phyloP scores from a whole-genome alignment of 2,113 vertebrate genomes.

The Perognathus longimembris region DNA sequence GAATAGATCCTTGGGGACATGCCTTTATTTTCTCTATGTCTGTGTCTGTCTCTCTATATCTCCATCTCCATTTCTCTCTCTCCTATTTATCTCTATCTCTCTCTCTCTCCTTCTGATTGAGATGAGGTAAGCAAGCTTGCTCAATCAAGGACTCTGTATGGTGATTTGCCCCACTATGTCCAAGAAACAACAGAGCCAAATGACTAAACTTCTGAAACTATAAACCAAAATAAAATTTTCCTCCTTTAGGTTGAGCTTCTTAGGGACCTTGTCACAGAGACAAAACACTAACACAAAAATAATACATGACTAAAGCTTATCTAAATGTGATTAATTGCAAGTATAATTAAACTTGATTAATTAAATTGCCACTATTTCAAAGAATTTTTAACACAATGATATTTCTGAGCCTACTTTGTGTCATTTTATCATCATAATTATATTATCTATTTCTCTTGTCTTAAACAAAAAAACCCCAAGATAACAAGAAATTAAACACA shows the following conservation, averaged over 20 bases:
- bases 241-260: neutral
- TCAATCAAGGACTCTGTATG: neutral
- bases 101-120: neutral
- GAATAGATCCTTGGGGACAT: neutral
- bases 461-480: conserved; percentile 15
- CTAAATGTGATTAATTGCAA: conserved; percentile 12
- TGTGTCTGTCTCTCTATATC: no score
- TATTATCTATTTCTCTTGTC: neutral
- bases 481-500: neutral
- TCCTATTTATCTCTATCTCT: no score
- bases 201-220: neutral
- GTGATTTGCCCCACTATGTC: neutral
- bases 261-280: neutral
- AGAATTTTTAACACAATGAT: neutral
- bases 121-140: neutral
- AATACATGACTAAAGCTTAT: neutral
- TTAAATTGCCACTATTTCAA: conserved; percentile 3
- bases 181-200: neutral
- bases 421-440: conserved; percentile 28
- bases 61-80: no score
- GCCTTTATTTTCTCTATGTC: neutral
- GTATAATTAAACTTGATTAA: conserved; percentile 5
- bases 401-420: conserved; percentile 17
- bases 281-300: neutral
- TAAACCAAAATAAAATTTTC: neutral